Evolutionary conservation across 2,797 vertebrate genomes (phyloP), one percentile per base, ranked within the genome.

Genomic region (Parotocinclus haroldoi): DNA sequence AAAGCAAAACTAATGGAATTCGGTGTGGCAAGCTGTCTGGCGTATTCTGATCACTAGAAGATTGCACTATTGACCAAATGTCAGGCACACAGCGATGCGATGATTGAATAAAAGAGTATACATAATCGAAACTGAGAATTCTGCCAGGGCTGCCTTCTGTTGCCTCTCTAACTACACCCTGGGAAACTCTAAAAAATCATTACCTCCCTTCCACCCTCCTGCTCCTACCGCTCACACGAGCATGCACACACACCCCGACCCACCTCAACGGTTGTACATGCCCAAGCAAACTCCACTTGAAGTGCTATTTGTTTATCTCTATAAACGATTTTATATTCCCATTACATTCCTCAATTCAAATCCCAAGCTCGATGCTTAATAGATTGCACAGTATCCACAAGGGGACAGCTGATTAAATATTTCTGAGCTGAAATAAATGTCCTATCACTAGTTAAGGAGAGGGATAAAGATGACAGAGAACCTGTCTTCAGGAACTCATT

Each of bases 11-110:
- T 93, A 93, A 94, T 94, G 91, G 92, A 91, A 95, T 94, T 93
- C 91, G 86, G 90, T 89, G 91, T 81, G 88, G 88, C 75, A 77
- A 87, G 84, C 85, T 81, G 88, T 89, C 89, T 92, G 90, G 80
- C 91, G 90, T 91, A 92, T 92, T 93, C 90, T 92, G 91, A 95
- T 94, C 89, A 89, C 87, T 80, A 81, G 82, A 89, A 94, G 91
- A 95, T 95, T 96, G 92, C 90, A 89, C 88, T 95, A 96, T 96
- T 95, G 94, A 96, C 91, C 93, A 95, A 92, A 85, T 90, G 93
- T 95, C 94, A 95, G 89, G 79, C 79, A 82, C 57, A 55, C 85
- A 89, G 85, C 79, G 58, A 91, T 85, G 82, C 88, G 76, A 86
- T 92, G 92, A 95, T 93, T 93, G 91, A 94, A 93, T 92, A 92